phyloP scores from a whole-genome alignment of 2,888 invertebrate genomes.

The Aleiodes alternator region DNA sequence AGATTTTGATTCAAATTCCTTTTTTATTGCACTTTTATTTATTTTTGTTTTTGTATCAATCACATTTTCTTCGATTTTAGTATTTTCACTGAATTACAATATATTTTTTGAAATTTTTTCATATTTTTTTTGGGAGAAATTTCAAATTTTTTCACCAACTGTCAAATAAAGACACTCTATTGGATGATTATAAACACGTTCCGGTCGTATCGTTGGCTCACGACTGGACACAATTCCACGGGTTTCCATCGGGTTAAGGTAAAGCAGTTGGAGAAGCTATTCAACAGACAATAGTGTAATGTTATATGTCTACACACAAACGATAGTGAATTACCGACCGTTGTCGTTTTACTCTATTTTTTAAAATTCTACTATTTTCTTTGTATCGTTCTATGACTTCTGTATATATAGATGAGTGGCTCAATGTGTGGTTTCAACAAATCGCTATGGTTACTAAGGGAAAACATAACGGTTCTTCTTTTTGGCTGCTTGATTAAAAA shows the following conservation, averaged over 20 bases:
- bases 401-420: slow-evolving; percentile 2
- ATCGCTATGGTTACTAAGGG: slow-evolving; percentile 54
- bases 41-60: too few species aligned
- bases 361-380: not conserved
- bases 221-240: slow-evolving; percentile 31
- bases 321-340: slow-evolving; percentile 15
- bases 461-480: slow-evolving; percentile 43
- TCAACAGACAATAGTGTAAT: slow-evolving; percentile 22
- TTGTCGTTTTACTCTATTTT: not conserved
- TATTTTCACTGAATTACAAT: too few species aligned
- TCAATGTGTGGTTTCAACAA: slow-evolving; percentile 38
- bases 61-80: too few species aligned
- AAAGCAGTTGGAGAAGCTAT: slow-evolving; percentile 4
- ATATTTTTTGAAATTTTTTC: too few species aligned
- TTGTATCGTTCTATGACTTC: slow-evolving; percentile 35
- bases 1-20: too few species aligned
- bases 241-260: not conserved
- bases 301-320: slow-evolving; percentile 12
- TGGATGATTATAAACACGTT: not conserved
- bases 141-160: too few species aligned
- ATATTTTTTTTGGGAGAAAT: too few species aligned
- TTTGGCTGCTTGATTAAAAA: not conserved
- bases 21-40: too few species aligned
- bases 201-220: slow-evolving; percentile 4
- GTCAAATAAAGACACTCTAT: too few species aligned